Base-by-base conservation (phyloP, 2,888 invertebrate genomes). In the Dasypogon diadema region DNA sequence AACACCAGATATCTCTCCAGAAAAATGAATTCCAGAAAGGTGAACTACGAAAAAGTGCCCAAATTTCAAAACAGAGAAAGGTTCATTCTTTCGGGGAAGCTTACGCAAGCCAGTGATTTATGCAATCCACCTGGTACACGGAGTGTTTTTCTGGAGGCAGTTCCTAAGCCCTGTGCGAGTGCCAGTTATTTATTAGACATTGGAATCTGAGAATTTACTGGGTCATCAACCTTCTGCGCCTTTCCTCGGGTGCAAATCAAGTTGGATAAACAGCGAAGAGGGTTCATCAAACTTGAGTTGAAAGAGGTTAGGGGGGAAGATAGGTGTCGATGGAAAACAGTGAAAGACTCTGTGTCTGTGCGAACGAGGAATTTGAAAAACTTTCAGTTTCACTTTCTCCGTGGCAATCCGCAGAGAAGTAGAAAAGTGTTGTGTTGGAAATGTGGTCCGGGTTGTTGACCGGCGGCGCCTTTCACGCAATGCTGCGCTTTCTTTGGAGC, bases 81-180 rank as follows among this genome's bases (percentile, higher is more conserved):
- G 58, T 58, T 58, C 30, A 16, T 58, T 58, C 58, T 58, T 16
- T 14, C 26, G 30, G 26, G 16, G 30, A 58, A 58, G 16, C 24
- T 60, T 60, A 60, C 60, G 60, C 60, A 60, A 60, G 60, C 18
- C 26, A 37, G 37, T 60, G 60, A 60, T 60, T 60, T 60, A 60
- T 60, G 60, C 37, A 60, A 60, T 10, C 34, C 60, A 60, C 12
- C 26, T 14, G 14, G 3, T n/a, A 5, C 58, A 30, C 16, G 58
- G 14, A 24, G 58, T 30, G 30, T 24, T 58, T 58, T 30, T 58
- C 58, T 58, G 26, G 58, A 58, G 4, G 26, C 24, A 10, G 24
- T 58, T 58, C 30, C 24, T 30, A 30, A n/a, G 30, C 3, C 30
- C 30, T 30, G 30, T 30, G 8, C 30, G 30, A 30, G 14, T 24